Base-by-base conservation (phyloP, 2,888 invertebrate species). In the Patella ulyssiponensis region DNA sequence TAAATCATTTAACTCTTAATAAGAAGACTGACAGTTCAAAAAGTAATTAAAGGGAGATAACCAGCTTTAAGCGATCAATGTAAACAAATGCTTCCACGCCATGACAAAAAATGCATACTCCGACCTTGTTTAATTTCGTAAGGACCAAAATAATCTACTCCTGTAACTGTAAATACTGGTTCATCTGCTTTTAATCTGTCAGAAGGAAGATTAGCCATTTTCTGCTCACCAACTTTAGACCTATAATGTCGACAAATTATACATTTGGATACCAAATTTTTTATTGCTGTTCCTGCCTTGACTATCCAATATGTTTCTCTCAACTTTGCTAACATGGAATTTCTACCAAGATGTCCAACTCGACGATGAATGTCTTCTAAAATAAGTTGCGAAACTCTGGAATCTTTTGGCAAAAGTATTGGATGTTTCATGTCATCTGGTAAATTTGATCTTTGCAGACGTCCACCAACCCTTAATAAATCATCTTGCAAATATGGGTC, bases 31-130 rank as follows among this genome's bases (percentile, higher is more conserved):
- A n/a, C n/a, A n/a, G n/a, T n/a, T n/a, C n/a, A n/a, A n/a, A n/a
- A n/a, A n/a, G n/a, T n/a, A n/a, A n/a, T n/a, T n/a, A n/a, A n/a
- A n/a, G 56, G 79, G 2, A 82, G 23, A 52, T 82, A 79, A 17
- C 77, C 72, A 5, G 81, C 82, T 53, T 79, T 20, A 2, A 58
- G 52, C 70, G 52, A n/a, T 0, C 77, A 33, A 20, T 81, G 81
- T 5, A 81, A 81, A 23, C 81, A 82, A 9, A 82, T 73, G 20
- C 78, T 78, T 14, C 77, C 82, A 74, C 81, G 81, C 44, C 81
- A 44, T 27, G 81, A 81, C 11, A 64, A 54, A 14, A n/a, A n/a
- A n/a, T n/a, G n/a, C n/a, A 52, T 64, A 20, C 56, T 56, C 11
- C 79, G 70, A 1, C 81, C 81, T 51, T 74, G 52, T 75, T 81